phyloP scores from a whole-genome alignment of 2,888 invertebrate species.

The Malachius bipustulatus region DNA sequence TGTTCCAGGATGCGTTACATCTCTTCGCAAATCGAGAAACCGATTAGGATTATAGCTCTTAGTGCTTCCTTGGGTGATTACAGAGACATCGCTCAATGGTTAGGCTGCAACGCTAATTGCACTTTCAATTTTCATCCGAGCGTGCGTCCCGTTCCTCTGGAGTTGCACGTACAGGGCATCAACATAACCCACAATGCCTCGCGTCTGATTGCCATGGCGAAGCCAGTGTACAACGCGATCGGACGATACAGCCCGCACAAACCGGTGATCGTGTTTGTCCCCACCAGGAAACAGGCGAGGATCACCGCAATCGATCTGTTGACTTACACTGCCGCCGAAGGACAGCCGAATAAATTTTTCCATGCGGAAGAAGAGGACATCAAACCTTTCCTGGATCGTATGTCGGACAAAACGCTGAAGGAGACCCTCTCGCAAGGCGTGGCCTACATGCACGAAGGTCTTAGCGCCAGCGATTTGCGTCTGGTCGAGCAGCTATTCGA shows the following conservation, averaged over 20 bases:
- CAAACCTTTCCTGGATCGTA: conserved; percentile 74
- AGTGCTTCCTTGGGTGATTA: conserved; percentile 92
- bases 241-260: conserved; percentile 69
- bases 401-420: conserved; percentile 81
- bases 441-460: conserved; percentile 93
- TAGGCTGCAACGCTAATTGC: conserved; percentile 84
- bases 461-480: conserved; percentile 70
- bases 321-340: conserved; percentile 86
- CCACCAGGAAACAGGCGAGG: conserved; percentile 80
- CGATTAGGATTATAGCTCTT: conserved; percentile 86
- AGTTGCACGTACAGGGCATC: conserved; percentile 93
- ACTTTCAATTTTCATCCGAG: conserved; percentile 99
- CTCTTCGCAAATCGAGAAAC: conserved; percentile 81
- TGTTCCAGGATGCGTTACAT: conserved; percentile 92
- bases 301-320: conserved; percentile 93
- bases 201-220: conserved; percentile 93
- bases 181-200: conserved; percentile 97
- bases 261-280: conserved; percentile 84
- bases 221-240: conserved; percentile 92
- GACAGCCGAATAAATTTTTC: conserved; percentile 76
- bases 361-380: conserved; percentile 79
- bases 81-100: conserved; percentile 89
- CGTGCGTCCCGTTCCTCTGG: conserved; percentile 87
- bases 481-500: conserved; percentile 89
- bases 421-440: conserved; percentile 92